Evolutionary conservation across 2,888 invertebrate species (phyloP), one percentile per base, ranked within the genome.

Genomic region (Napeogenes sylphis): DNA sequence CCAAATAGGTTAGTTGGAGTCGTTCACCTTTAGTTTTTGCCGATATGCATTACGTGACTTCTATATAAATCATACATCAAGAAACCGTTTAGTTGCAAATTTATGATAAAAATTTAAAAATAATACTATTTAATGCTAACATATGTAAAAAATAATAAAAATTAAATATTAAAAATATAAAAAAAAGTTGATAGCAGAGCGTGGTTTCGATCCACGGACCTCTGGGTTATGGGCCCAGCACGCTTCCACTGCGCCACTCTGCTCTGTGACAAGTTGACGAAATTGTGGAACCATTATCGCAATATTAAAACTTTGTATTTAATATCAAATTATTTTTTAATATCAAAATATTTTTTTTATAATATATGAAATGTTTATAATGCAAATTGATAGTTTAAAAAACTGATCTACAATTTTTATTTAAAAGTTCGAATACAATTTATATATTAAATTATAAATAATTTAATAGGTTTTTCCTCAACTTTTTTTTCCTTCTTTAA

Each of bases 141-240:
- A 59, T 53, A 51, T 45, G 13, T 56, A 13, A 13, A 13, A 45
- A 56, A 42, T 12, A 56, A 10, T 38, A 54, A 35, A 54, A 30
- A 58, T 53, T 38, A 38, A 10, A 10, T 42, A 10, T 30, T 33
- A 59, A 61, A 59, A 65, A 62, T 53, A 55, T 54, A 47, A 51
- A 63, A 66, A 66, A 64, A 35, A 21, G 2, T 64, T 58, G 4
- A 58, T 93, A 93, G 93, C 93, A 93, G 93, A 93, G 94, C 94
- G 93, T 94, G 94, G 94, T 95, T 95, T 95, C 95, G 94, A 94
- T 95, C 94, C 94, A 95, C 95, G 95, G 95, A 95, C 94, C 95
- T 95, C 95, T 95, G 95, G 95, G 94, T 94, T 94, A 94, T 94
- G 94, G 94, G 94, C 94, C 94, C 94, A 94, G 94, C 94, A 94